phyloP scores from a whole-genome alignment of 2,797 vertebrate species.

The Pelobates cultripes region DNA sequence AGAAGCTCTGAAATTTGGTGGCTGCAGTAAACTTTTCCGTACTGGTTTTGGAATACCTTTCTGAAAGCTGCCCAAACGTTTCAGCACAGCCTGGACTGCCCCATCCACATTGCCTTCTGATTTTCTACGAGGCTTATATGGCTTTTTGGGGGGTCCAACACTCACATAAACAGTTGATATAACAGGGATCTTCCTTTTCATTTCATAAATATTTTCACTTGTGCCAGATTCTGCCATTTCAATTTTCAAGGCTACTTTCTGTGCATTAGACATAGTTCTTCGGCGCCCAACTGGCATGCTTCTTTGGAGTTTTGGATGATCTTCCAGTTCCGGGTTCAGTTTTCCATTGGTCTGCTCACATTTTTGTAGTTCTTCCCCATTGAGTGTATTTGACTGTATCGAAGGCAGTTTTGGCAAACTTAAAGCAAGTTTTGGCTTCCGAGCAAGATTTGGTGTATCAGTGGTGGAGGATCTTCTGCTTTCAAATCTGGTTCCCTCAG shows the following conservation, averaged over 20 bases:
- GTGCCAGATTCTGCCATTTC: conserved; percentile 61
- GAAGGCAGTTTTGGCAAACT: conserved; percentile 73
- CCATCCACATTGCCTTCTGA: conserved; percentile 71
- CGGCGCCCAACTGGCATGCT: conserved; percentile 59
- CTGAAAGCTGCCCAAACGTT: conserved; percentile 85
- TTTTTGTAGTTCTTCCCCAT: conserved; percentile 57
- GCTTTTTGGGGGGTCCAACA: conserved; percentile 75
- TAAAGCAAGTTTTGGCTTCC: conserved; percentile 81
- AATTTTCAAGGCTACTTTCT: conserved; percentile 68
- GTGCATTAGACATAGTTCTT: conserved; percentile 70
- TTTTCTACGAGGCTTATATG: conserved; percentile 59
- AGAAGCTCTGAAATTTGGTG: conserved; percentile 32
- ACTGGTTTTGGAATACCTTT: conserved; percentile 83
- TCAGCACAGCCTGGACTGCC: conserved; percentile 82
- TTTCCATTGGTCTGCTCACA: conserved; percentile 58
- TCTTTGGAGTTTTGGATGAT: conserved; percentile 63
- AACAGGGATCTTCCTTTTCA: conserved; percentile 57
- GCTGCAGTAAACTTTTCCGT: conserved; percentile 57
- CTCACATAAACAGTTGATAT: conserved; percentile 89
- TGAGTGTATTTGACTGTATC: conserved; percentile 59
- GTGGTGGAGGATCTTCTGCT: conserved; percentile 71
- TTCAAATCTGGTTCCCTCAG: conserved; percentile 93
- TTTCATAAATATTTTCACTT: conserved; percentile 57
- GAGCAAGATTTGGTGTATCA: conserved; percentile 68
- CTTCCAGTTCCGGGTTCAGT: conserved; percentile 58